Base-by-base conservation (phyloP, 2,113 vertebrate species). In the Heterochromis multidens region DNA sequence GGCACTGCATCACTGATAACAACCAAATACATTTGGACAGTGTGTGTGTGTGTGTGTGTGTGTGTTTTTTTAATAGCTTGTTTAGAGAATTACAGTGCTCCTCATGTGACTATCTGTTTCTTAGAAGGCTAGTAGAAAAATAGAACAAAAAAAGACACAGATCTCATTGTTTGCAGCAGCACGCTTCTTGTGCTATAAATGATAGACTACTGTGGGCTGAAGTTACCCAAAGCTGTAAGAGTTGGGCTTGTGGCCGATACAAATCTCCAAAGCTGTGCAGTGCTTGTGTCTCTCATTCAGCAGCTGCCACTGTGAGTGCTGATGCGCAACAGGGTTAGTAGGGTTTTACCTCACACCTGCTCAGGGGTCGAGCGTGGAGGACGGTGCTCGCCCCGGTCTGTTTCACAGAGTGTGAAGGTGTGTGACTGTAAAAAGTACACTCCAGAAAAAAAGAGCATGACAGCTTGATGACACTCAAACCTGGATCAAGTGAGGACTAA, bases 311-410 rank as follows among this genome's bases (percentile, higher is more conserved):
- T n/a, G 29, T 21, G 56, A 56, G 74, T 11, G n/a, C 33, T 65
- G 60, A 65, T 83, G 84, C 19, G 29, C 11, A 10, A 77, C 14
- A 2, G 43, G 84, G 90, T 91, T 65, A 84, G 80, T 49, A 3
- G 67, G 81, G 85, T 85, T 81, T n/a, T 12, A 77, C 54, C 59
- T 84, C 57, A 87, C 87, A 87, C 87, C 77, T 88, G 87, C 81
- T 83, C 52, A 7, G 70, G 46, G 82, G 52, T 27, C 7, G 31
- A 70, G 56, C 52, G 6, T 1, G 7, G 83, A 81, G 81, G 79
- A 79, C 27, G 7, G 3, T 25, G 76, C 31, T 79, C 11, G 21
- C 35, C 70, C 70, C 1, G 77, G 63, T 76, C 74, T 86, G 29
- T n/a, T 72, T 57, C 87, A 54, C 4, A 35, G 21, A 57, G 17